A percentile compares a stretch with the other conserved stretches of the same genome.
phyloP scores from a whole-genome alignment of 2,797 vertebrate species.

The Sebastes dallii region DNA sequence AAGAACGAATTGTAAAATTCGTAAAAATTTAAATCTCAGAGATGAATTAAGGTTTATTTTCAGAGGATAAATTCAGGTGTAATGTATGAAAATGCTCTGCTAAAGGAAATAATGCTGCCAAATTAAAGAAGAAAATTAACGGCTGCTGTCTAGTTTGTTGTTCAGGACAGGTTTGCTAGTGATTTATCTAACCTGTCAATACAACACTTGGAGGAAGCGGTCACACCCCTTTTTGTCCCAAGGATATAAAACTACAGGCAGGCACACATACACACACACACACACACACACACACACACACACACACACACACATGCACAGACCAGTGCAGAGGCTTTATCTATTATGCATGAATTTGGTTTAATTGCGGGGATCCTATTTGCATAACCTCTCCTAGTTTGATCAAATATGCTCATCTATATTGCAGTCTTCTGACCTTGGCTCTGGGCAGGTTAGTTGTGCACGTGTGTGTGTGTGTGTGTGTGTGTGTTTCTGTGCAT shows the following conservation, averaged over 20 bases:
- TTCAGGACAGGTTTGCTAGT: constrained; percentile 8
- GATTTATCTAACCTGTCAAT: constrained; percentile 29
- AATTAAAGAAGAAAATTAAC: background rate
- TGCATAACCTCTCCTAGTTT: constrained; percentile 75
- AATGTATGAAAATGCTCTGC: background rate
- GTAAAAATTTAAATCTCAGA: background rate
- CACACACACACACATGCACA: background rate
- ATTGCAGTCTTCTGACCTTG: constrained; percentile 68
- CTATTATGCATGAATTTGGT: constrained; percentile 78
- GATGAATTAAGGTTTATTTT: background rate
- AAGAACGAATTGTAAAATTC: too few relatives aligned
- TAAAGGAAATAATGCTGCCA: background rate
- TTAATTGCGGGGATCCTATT: constrained; percentile 73
- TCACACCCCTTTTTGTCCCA: constrained; percentile 43
- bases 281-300: background rate
- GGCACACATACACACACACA: constrained; percentile 3
- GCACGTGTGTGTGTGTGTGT: constrained; percentile 4
- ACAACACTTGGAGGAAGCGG: constrained; percentile 1
- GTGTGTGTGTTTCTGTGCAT: background rate
- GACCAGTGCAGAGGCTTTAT: constrained; percentile 53
- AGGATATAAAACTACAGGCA: constrained; percentile 43
- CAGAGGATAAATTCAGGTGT: background rate
- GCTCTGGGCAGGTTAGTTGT: constrained; percentile 58
- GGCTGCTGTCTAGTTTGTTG: background rate
- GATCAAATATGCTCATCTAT: constrained; percentile 73